Percentiles rank a stretch among this genome's conserved stretches.
Conservation (phyloP, 2,888 invertebrate genomes). For the Aporophyla lueneburgensis region DNA sequence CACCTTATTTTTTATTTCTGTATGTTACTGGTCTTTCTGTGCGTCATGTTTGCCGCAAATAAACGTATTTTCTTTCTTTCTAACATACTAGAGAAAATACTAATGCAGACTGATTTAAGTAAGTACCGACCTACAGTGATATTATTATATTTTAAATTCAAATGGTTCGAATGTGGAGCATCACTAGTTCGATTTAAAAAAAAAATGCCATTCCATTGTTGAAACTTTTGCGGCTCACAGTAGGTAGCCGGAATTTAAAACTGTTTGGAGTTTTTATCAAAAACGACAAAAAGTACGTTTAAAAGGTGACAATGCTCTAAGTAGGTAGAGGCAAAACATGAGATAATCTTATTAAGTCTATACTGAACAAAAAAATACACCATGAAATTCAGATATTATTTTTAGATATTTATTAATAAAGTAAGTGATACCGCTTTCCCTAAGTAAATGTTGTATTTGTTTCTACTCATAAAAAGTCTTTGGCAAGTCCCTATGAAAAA, state of each 20-base stretch:
- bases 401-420: background rate
- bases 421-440: no score
- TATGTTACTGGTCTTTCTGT: no score
- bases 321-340: constrained; percentile 31
- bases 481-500: background rate
- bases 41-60: no score
- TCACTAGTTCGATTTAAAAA: background rate
- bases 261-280: constrained; percentile 12
- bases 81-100: no score
- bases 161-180: constrained; percentile 4
- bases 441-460: background rate
- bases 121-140: no score
- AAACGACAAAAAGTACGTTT: constrained; percentile 14
- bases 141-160: constrained; percentile 7
- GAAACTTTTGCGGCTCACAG: constrained; percentile 14
- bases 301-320: constrained; percentile 28
- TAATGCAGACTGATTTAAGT: no score
- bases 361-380: background rate
- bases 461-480: background rate
- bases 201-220: constrained; percentile 29
- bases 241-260: constrained; percentile 27
- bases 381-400: no score
- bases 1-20: no score
- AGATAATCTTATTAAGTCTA: constrained; percentile 27
- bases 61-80: no score